Conservation (phyloP, 1,140 invertebrate genomes). For the Elymnias hypermnestra region DNA sequence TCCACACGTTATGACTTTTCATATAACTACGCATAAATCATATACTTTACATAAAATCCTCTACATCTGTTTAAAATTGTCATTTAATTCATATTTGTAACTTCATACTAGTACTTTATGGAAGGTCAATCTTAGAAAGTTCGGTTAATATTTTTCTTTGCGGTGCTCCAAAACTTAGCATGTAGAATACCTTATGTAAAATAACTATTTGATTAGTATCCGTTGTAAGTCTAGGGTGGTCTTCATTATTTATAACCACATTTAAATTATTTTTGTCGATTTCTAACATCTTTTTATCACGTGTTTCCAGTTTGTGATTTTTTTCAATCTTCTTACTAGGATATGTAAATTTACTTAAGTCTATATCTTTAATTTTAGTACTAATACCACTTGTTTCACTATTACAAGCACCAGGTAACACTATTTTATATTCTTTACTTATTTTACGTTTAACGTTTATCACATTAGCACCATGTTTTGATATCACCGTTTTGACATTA, state of each 20-base stretch:
- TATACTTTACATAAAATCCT: no score
- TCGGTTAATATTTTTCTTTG: no score
- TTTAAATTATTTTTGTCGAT: slow-evolving; percentile 5
- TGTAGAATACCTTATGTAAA: slow-evolving; percentile 10
- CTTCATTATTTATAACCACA: slow-evolving; percentile 2
- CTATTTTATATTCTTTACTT: slow-evolving; percentile 29
- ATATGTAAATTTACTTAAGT: slow-evolving; percentile 3
- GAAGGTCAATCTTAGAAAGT: no score
- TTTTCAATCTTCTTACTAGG: not conserved
- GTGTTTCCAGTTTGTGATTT: not conserved
- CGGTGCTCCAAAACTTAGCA: no score
- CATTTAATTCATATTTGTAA: no score
- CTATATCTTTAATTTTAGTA: slow-evolving; percentile 7
- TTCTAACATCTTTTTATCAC: slow-evolving; percentile 8
- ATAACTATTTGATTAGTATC: slow-evolving; percentile 1
- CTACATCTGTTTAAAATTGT: no score
- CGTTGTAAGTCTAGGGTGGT: not conserved
- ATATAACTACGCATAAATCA: no score
- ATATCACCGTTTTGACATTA: slow-evolving; percentile 37
- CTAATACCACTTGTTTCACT: slow-evolving; percentile 16
- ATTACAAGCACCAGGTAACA: slow-evolving; percentile 34
- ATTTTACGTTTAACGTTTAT: slow-evolving; percentile 30
- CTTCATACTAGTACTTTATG: no score
- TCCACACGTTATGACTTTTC: no score
- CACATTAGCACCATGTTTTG: slow-evolving; percentile 24